Base-by-base conservation (phyloP, 2,113 vertebrate genomes). In the Apeltes quadracus region DNA sequence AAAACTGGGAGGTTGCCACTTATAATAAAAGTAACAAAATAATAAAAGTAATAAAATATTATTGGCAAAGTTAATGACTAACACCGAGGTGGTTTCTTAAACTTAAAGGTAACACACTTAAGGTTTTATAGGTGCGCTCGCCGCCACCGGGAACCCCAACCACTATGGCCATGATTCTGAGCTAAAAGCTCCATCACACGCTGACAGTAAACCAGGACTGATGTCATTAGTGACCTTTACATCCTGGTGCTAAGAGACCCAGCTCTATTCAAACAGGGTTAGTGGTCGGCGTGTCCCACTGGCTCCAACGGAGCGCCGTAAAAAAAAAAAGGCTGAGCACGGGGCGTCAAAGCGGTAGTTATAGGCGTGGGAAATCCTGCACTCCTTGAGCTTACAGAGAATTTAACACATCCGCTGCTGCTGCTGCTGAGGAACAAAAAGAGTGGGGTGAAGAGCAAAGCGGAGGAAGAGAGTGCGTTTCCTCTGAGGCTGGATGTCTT, bases 191-290 rank as follows among this genome's bases (percentile, higher is more conserved):
- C 9, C 18, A 48, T 61, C 7, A 34, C 43, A 58, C n/a, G 48
- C n/a, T 20, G 16, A 39, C 14, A 54, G 62, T 34, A 56, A 78
- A 61, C 55, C 34, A 29, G 51, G 27, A 65, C 20, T 80, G 79
- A 73, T 68, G 87, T 85, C 79, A 83, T 86, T 79, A 75, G 78
- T 78, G 80, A 86, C 84, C 57, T 79, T n/a, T 20, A 79, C 84
- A 76, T 59, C 53, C 56, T 61, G 69, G 66, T 81, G 84, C 84
- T 83, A 83, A 90, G 75, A 90, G 77, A 86, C 84, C 78, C 34
- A 4, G 59, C 67, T 86, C 82, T 79, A 78, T 79, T 82, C 76
- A 90, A 86, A 77, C 71, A 68, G 78, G 65, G 74, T 76, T 72
- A 65, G 74, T 44, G 69, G 65, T 62, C 66, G 83, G 72, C 86